Base-by-base conservation (phyloP, 2,797 vertebrate species). In the Triplophysa yarkandensis region DNA sequence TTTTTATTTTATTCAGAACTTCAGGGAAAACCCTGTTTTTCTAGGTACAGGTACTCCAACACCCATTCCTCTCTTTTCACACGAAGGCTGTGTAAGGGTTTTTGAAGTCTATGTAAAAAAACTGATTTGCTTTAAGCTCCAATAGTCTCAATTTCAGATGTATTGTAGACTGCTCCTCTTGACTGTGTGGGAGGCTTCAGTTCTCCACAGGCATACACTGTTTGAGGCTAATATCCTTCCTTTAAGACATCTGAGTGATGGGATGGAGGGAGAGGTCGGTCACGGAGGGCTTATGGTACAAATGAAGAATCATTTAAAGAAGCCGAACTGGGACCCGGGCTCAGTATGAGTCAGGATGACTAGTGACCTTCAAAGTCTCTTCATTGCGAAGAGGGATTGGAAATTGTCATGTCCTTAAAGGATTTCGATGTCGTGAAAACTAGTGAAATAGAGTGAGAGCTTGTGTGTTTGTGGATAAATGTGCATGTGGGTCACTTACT, bases 281-380 rank as follows among this genome's bases (percentile, higher is more conserved):
- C 32, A 50, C 17, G 58, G 23, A 39, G 73, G 39, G 55, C 62
- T 36, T 48, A 9, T 48, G 52, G 28, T 60, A 30, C 23, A 60
- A 75, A 61, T 39, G 41, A 48, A 36, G 63, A 74, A 58, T 67
- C 39, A 19, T 67, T 68, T 75, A 75, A 68, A 68, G 41, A n/a
- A 36, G 21, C 48, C 16, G n/a, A 27, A 55, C 25, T 55, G 52
- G 27, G 13, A 2, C 2, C 25, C 25, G 8, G 43, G 43, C 32
- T 67, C 43, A 36, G 52, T 34, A 30, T 46, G 62, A 48, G 52
- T 67, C 63, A 6, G 21, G 17, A 39, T 68, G 41, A 58, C 28
- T 54, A 39, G 10, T 75, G 64, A 67, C 54, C 72, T 19, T 57
- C 41, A 21, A 10, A 57, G 39, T 74, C 41, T 58, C 16, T 50